Evolutionary conservation across 2,888 invertebrate genomes (phyloP), one percentile per base, ranked within the genome.

Genomic region (Cyrtodaria siliqua): DNA sequence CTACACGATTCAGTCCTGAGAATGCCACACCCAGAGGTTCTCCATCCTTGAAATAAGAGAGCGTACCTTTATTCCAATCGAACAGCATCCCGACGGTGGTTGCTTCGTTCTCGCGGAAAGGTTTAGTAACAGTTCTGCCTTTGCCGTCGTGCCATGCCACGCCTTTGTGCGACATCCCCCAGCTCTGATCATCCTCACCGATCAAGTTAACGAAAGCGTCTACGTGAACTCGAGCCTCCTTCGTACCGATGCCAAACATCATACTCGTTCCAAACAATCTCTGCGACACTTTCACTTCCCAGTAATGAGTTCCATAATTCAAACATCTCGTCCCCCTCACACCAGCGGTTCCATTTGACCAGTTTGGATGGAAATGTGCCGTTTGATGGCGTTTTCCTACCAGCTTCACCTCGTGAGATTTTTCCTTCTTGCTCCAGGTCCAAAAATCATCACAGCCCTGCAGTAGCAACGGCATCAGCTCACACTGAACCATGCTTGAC

Each of bases 161-260:
- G 4, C 96, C 96, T 91, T 96, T 96, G 89, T 96, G 96, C 0
- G 96, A 96, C 23, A 96, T 91, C 0, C 96, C 96, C 96, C 96
- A 96, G 57, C 96, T 95, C 20, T 93, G 93, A 55, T 94, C 94
- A 89, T 96, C 95, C 91, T 95, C 95, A n/a, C 96, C 96, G 29
- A 96, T 92, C 86, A 96, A 93, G 90, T 96, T 96, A 29, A 95
- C 94, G 90, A 96, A 96, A 16, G 95, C 94, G 88, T 95, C 95
- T 1, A 95, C 95, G 89, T 96, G 95, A 1, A 96, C 93, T 4
- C 95, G 92, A 1, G 94, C 94, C 47, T 75, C 89, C 61, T 91
- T 92, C 2, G 95, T 95, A 47, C 95, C 95, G 55, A 96, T 94
- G 18, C 96, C 96, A 86, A 96, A 96, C 96, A 96, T 96, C 94